Percentiles rank a stretch among this genome's conserved stretches.
Evolutionary conservation across 2,797 vertebrate species (phyloP).

Genomic region (Acomys russatus): DNA sequence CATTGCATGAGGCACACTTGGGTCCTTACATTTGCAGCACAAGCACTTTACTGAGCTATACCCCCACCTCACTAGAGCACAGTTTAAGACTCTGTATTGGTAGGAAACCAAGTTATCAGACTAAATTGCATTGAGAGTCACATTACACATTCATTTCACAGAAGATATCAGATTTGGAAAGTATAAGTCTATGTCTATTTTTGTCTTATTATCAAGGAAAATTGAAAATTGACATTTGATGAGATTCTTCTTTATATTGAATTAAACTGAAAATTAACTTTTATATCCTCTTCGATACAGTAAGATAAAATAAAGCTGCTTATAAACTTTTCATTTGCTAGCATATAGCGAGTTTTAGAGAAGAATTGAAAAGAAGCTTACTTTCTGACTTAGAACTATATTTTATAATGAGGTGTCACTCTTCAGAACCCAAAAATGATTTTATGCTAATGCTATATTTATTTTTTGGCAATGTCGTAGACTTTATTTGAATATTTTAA

Average conservation of each 20-base stretch:
- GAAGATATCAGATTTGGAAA: not conserved
- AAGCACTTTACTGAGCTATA: not conserved
- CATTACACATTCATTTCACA: slow-evolving; percentile 24
- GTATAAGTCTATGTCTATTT: not conserved
- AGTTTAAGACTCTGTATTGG: not conserved
- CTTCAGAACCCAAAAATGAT: slow-evolving; percentile 54
- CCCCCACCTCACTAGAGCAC: not conserved
- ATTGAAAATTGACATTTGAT: slow-evolving; percentile 46
- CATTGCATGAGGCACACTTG: not conserved
- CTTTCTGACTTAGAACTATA: slow-evolving; percentile 51
- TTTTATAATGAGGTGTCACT: slow-evolving; percentile 57
- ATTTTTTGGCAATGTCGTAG: slow-evolving; percentile 67
- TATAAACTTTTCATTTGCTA: slow-evolving; percentile 7
- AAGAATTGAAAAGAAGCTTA: slow-evolving; percentile 13
- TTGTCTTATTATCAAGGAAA: slow-evolving; percentile 54
- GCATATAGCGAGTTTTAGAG: not conserved
- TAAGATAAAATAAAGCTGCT: slow-evolving; percentile 4
- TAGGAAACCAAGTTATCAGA: slow-evolving; percentile 32
- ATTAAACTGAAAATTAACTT: slow-evolving; percentile 55
- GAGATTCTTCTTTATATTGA: slow-evolving; percentile 45
- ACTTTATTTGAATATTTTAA: slow-evolving; percentile 61
- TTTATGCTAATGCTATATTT: slow-evolving; percentile 57
- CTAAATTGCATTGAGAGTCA: slow-evolving; percentile 12
- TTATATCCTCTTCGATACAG: not conserved
- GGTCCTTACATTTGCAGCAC: not conserved